Evolutionary conservation across 2,797 vertebrate species (phyloP).

Genomic region (Pipistrellus pygmaeus): DNA sequence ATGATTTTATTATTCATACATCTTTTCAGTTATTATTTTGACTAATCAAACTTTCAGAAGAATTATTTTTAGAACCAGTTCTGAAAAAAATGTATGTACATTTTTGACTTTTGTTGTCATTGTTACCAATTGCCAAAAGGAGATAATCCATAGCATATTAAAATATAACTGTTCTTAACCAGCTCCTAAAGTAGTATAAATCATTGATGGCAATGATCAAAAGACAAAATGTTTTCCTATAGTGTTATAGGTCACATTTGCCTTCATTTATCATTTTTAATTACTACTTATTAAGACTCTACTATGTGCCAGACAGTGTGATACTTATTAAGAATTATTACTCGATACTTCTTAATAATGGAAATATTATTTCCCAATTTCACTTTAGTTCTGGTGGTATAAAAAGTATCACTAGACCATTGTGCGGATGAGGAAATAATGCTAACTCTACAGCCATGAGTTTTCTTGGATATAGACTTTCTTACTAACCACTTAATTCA

Average conservation of each 20-base stretch:
- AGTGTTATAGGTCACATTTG: background rate
- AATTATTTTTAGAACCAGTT: background rate
- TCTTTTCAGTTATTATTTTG: slow-evolving; percentile 34
- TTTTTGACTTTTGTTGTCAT: slow-evolving; percentile 16
- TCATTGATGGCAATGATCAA: background rate
- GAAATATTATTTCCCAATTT: background rate
- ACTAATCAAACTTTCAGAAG: slow-evolving; percentile 21
- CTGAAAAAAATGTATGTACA: background rate
- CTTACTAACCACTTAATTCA: background rate
- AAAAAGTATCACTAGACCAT: background rate
- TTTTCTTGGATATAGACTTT: background rate
- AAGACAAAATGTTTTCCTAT: background rate
- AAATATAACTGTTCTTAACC: background rate
- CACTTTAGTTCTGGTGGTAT: background rate
- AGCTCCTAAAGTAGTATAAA: background rate
- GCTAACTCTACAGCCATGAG: background rate
- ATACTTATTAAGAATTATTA: background rate
- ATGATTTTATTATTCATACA: background rate
- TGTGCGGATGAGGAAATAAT: background rate
- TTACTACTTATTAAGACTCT: slow-evolving; percentile 2
- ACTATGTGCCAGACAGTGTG: background rate
- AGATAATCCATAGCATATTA: background rate
- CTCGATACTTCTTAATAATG: background rate
- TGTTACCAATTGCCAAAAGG: background rate
- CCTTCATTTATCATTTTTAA: slow-evolving; percentile 12